A percentile compares a stretch with the other conserved stretches of the same genome.
Evolutionary conservation across 2,113 vertebrate species (phyloP).

Genomic region (Amblyornis subalaris): DNA sequence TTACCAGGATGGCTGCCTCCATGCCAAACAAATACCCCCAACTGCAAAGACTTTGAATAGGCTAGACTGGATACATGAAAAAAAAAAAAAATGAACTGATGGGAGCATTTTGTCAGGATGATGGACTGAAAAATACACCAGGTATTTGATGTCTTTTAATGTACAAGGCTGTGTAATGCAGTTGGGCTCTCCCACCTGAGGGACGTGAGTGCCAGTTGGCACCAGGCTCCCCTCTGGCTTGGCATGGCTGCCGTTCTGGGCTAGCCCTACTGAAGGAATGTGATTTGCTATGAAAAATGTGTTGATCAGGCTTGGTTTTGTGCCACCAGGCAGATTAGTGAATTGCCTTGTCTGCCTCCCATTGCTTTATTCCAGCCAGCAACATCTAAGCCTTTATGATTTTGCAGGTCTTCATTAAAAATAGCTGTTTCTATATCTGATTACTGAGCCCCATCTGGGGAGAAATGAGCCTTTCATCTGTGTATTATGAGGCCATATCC

Average conservation of each 20-base stretch:
- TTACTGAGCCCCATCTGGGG: constrained; percentile 46
- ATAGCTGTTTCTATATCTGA: constrained; percentile 55
- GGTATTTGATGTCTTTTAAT: background rate
- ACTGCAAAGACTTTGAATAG: background rate
- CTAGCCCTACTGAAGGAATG: constrained; percentile 12
- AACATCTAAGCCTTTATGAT: constrained; percentile 28
- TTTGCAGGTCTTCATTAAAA: constrained; percentile 52
- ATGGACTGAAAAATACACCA: background rate
- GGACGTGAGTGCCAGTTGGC: background rate
- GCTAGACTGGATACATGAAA: background rate
- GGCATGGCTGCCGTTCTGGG: constrained; percentile 3
- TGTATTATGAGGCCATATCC: constrained; percentile 21
- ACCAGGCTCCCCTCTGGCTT: background rate
- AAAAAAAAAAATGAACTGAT: background rate
- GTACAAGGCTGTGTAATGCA: background rate
- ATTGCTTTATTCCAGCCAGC: constrained; percentile 36
- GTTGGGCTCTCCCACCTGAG: constrained; percentile 24
- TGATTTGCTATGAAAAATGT: constrained; percentile 60
- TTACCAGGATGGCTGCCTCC: background rate
- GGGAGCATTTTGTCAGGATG: constrained; percentile 7
- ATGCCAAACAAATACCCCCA: background rate
- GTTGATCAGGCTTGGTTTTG: constrained; percentile 30
- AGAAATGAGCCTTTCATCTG: constrained; percentile 41
- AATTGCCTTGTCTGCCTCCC: constrained; percentile 6
- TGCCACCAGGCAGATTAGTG: constrained; percentile 37